Evolutionary conservation across 2,888 invertebrate species (phyloP), one percentile per base, ranked within the genome.

Genomic region (Idaea straminata): DNA sequence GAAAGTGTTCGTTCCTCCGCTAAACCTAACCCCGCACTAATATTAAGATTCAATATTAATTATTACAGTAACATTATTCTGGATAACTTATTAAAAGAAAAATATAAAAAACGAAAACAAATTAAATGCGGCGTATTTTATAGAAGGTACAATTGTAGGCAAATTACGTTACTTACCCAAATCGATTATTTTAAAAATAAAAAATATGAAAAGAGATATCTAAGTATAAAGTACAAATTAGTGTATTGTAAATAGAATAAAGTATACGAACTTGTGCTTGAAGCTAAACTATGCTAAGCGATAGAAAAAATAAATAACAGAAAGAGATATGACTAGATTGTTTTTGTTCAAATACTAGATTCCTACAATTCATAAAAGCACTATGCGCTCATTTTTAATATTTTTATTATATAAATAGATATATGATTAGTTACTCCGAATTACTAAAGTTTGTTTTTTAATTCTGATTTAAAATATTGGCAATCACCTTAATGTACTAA

Each of bases 231-330:
- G 71, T 75, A 74, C 68, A 77, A 74, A 76, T 75, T 66, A 71
- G 74, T 72, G 70, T 72, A 80, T 73, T 69, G 75, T 75, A 74
- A 78, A 74, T 78, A 80, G 72, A 78, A 76, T 78, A 73, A 80
- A 80, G 73, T 73, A 78, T 79, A 79, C 76, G 77, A 80, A 79
- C 77, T 77, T 81, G 89, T 91, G 92, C 92, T 92, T 92, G 92
- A 91, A 92, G 92, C 92, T 92, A 92, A 89, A 91, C 91, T 92
- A 92, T 92, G 89, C 92, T 92, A 92, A 91, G 92, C 92, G 86
- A 88, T 87, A 89, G 89, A 87, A 81, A 88, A 87, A 89, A 86
- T 81, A 87, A 84, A 85, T 83, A 87, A 89, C 87, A 81, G 85
- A 92, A 88, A 83, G 80, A 88, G 91, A 92, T 92, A 92, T 92